Evolutionary conservation across 2,888 invertebrate genomes (phyloP).

Genomic region (Drosophila birchii): DNA sequence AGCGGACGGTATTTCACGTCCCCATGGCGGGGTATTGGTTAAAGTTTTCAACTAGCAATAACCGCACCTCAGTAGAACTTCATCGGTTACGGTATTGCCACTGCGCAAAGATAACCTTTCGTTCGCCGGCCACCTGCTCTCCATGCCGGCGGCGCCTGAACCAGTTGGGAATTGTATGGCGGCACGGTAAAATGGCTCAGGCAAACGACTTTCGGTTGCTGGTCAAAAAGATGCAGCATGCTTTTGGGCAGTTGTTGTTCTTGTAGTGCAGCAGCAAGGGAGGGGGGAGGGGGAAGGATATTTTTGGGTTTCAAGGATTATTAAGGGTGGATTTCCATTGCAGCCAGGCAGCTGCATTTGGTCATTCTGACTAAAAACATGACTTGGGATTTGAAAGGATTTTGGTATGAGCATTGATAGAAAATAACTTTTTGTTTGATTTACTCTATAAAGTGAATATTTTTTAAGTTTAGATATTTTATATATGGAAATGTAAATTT

Average conservation of each 20-base stretch:
- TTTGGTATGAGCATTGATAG: background rate
- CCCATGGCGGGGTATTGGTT: constrained; percentile 95
- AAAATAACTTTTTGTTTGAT: no score
- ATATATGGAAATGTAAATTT: background rate
- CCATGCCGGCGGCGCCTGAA: constrained; percentile 47
- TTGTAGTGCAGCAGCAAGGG: background rate
- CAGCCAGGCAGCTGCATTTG: constrained; percentile 3
- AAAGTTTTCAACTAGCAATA: constrained; percentile 97
- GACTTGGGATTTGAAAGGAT: background rate
- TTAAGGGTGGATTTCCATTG: constrained; percentile 6
- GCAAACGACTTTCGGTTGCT: constrained; percentile 2
- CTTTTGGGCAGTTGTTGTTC: constrained; percentile 49
- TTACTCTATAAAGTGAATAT: background rate
- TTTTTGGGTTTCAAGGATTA: background rate
- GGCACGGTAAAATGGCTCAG: constrained; percentile 13
- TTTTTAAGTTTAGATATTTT: no score
- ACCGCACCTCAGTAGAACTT: constrained; percentile 95
- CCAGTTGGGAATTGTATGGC: constrained; percentile 68
- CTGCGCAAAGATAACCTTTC: constrained; percentile 91
- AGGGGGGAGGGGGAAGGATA: no score
- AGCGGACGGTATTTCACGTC: constrained; percentile 94
- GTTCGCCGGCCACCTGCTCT: background rate
- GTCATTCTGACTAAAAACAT: background rate
- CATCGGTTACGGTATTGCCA: constrained; percentile 96
- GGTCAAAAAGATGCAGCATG: constrained; percentile 26